These are phyloP conservation scores for Sclerurus mexicanus DNA, from an alignment of 2,113 vertebrate species.

Conservation along the genomic window DNA sequence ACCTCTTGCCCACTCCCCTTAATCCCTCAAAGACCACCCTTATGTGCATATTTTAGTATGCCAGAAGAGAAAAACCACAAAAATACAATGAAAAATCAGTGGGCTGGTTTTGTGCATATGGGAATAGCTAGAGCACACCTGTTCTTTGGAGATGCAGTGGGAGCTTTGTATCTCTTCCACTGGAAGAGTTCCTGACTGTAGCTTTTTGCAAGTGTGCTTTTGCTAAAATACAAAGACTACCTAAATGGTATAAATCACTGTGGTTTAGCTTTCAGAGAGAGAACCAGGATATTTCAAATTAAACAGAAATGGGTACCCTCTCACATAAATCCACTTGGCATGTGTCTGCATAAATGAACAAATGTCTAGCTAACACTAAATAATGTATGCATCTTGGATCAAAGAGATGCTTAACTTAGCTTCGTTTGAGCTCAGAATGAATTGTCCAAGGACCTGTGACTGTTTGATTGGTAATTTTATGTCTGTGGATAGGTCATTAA, in stretches of 20 bases:
- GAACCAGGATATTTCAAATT: slow-evolving; percentile 18
- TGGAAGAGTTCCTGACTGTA: background rate
- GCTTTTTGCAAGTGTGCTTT: background rate
- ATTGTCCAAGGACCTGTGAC: background rate
- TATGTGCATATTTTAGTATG: background rate
- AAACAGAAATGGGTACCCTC: background rate
- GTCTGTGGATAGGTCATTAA: background rate
- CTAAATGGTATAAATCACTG: background rate
- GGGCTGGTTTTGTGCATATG: background rate
- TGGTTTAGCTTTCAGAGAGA: background rate
- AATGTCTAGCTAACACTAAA: slow-evolving; percentile 45
- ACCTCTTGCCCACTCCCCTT: background rate
- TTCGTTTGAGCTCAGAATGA: background rate
- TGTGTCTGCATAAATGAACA: slow-evolving; percentile 28
- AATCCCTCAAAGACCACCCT: accelerated
- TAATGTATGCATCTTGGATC: slow-evolving; percentile 32
- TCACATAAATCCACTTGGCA: slow-evolving; percentile 24
- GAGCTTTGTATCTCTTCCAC: background rate
- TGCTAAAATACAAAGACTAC: background rate
- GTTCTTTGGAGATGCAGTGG: background rate
- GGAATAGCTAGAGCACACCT: accelerated
- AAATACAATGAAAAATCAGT: background rate
- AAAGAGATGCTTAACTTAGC: slow-evolving; percentile 33
- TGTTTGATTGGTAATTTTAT: slow-evolving; percentile 10
- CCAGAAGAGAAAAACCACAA: background rate